Base-by-base conservation (phyloP, 1,140 invertebrate genomes). In the Drosophila aff. region DNA sequence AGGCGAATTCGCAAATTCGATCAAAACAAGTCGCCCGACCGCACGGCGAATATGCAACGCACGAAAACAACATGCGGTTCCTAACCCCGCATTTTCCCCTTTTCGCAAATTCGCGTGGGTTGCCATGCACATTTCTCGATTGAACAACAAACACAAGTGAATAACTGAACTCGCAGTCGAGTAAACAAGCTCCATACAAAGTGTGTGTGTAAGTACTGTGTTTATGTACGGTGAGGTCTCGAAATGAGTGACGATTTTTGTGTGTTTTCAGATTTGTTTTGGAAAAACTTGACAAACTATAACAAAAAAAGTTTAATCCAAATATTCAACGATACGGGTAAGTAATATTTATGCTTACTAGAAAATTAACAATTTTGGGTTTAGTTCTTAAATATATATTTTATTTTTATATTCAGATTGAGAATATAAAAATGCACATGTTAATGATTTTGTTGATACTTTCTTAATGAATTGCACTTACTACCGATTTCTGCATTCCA, bases 11-110 rank as follows among this genome's bases (percentile, higher is more conserved):
- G 21, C 33, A 9, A 50, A 50, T 57, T 78, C 33, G 77, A 89
- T 75, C 77, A 81, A 81, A 89, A 89, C 85, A 89, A 84, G 83
- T 81, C 65, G 67, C 44, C 49, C 52, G 46, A 67, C 50, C 38
- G 28, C 41, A 61, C 13, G 57, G 18, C 64, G 53, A 75, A 36
- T 66, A 36, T 36, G 71, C 77, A 80, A 72, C 57, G 62, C 58
- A 62, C 69, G 76, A 79, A 86, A 87, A 84, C 67, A 82, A 76
- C 75, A 65, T 44, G 78, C 74, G 52, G 28, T 55, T 63, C 49
- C 53, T 16, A 26, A 9, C 31, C 28, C 21, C 16, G 4, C 53
- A 23, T 15, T 13, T 16, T 9, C 8, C 52, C 60, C 44, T 8
- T 31, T 58, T 13, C 5, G 49, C 49, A 9, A n/a, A 36, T 23